Conservation (phyloP, 2,113 vertebrate genomes). For the Setophaga coronata region DNA sequence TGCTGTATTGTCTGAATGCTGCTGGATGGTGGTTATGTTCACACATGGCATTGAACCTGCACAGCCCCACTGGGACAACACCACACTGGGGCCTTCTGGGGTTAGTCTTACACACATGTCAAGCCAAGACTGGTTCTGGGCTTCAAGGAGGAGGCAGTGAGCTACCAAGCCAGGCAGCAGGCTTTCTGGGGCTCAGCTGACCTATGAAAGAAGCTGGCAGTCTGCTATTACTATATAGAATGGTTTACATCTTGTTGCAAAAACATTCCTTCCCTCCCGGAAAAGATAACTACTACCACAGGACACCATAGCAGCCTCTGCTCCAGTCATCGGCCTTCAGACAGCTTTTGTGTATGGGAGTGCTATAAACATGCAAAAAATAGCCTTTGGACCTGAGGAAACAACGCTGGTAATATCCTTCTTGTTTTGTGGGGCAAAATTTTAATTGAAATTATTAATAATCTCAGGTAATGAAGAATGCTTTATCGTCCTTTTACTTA, state of each 20-base stretch:
- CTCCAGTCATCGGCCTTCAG: not conserved
- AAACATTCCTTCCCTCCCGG: not conserved
- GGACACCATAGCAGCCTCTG: not conserved
- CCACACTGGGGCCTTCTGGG: not conserved
- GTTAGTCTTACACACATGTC: not conserved
- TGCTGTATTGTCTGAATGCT: not conserved
- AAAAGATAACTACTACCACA: not conserved
- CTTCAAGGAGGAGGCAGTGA: not conserved
- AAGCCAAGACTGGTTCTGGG: not conserved
- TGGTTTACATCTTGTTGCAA: not conserved
- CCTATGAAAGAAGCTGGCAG: not conserved
- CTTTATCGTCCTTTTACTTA: not conserved
- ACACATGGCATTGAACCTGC: rapidly evolving
- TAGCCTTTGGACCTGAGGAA: not conserved
- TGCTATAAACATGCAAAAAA: not conserved
- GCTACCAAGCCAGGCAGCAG: not conserved
- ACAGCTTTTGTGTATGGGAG: not conserved
- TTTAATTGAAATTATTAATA: not conserved
- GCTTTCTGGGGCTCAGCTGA: not conserved
- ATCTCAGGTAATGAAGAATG: not conserved
- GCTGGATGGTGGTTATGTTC: rapidly evolving
- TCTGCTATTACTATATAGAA: not conserved
- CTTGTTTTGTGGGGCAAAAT: not conserved
- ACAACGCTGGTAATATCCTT: not conserved
- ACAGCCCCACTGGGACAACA: not conserved